Percentiles rank a stretch among this genome's conserved stretches.
Conservation (phyloP, 2,797 vertebrate genomes). For the Peromyscus attwateri region DNA sequence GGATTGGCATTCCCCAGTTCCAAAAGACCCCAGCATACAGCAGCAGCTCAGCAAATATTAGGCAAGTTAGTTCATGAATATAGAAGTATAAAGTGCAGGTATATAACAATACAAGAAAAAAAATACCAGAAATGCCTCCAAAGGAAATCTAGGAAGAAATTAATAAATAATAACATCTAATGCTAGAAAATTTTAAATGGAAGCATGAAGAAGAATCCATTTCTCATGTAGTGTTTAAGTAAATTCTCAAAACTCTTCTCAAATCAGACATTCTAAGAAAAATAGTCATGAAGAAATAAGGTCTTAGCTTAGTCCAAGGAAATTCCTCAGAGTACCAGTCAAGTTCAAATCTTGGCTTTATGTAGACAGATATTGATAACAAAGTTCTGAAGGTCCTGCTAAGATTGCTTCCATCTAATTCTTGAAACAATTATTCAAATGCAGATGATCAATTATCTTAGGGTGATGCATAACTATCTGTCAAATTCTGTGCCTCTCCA, state of each 20-base stretch:
- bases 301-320: neutral
- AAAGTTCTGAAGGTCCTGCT: neutral
- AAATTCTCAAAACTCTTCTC: neutral
- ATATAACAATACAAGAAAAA: neutral
- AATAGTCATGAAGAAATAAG: neutral
- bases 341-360: neutral
- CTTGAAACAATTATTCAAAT: slow-evolving; percentile 21
- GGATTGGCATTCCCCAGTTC: neutral
- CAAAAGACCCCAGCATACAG: neutral
- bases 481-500: slow-evolving; percentile 13
- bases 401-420: neutral
- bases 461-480: neutral
- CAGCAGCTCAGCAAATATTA: neutral
- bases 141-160: neutral
- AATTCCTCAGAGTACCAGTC: neutral
- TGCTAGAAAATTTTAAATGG: neutral
- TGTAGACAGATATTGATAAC: neutral
- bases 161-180: neutral
- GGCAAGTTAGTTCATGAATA: neutral
- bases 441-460: neutral
- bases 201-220: fast-evolving
- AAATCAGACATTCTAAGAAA: neutral
- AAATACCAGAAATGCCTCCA: neutral
- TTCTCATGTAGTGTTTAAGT: neutral
- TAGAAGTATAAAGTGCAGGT: neutral